Conservation (phyloP, 2,113 vertebrate species). For the Erinaceus europaeus region DNA sequence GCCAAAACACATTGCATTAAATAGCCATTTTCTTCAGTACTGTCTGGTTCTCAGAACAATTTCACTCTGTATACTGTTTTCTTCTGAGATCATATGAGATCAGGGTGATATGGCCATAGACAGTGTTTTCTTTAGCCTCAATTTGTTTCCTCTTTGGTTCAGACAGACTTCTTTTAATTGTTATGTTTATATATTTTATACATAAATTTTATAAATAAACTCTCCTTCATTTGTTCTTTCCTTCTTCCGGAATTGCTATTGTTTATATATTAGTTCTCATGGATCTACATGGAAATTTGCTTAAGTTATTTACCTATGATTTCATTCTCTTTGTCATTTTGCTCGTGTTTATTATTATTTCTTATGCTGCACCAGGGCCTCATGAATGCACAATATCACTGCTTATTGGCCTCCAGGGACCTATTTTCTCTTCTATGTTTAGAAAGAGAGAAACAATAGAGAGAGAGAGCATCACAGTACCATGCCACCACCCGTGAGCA, state of each 20-base stretch:
- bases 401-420: too few species aligned
- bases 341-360: not conserved
- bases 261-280: not conserved
- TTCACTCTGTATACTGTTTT: slow-evolving; percentile 31
- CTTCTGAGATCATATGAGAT: too few species aligned
- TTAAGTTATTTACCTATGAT: not conserved
- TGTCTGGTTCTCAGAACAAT: not conserved
- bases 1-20: not conserved
- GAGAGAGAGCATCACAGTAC: too few species aligned
- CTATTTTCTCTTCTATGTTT: too few species aligned
- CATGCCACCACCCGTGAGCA: too few species aligned
- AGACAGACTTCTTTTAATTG: not conserved
- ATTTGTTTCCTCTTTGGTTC: not conserved
- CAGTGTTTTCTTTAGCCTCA: not conserved
- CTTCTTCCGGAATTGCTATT: not conserved
- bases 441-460: too few species aligned
- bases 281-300: not conserved
- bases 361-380: too few species aligned
- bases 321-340: not conserved
- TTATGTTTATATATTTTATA: too few species aligned
- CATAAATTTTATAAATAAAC: too few species aligned
- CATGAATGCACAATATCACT: too few species aligned
- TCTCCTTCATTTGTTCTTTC: not conserved
- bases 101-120: too few species aligned
- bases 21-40: not conserved